Conservation (phyloP, 2,113 vertebrate species). For the Oncorhynchus clarkii region DNA sequence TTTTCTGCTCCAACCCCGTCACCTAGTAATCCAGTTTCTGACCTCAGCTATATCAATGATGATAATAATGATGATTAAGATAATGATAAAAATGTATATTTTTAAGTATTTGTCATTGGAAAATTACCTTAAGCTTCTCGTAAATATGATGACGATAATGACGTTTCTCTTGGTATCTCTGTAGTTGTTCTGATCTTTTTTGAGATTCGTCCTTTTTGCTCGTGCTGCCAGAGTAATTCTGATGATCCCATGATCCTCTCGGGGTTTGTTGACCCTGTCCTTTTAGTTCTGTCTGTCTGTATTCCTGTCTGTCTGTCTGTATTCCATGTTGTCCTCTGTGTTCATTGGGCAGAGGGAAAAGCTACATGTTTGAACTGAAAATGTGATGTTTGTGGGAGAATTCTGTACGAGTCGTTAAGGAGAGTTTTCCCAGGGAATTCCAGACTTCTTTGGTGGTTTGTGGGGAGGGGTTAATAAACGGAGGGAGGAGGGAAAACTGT, state of each 20-base stretch:
- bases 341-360: conserved; percentile 9
- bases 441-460: too few relatives aligned
- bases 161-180: conserved; percentile 78
- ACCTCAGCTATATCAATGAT: conserved; percentile 75
- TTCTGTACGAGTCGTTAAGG: conserved; percentile 3
- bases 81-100: conserved; percentile 78
- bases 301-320: not conserved
- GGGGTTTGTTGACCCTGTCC: conserved; percentile 51
- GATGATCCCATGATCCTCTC: conserved; percentile 39
- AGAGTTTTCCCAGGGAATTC: not conserved
- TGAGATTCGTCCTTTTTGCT: conserved; percentile 71
- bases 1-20: conserved; percentile 36
- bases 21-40: conserved; percentile 70
- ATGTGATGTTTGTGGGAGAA: too few relatives aligned
- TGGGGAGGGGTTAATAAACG: too few relatives aligned
- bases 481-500: not conserved
- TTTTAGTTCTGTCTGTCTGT: conserved; percentile 29
- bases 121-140: conserved; percentile 71
- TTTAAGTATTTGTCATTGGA: conserved; percentile 80
- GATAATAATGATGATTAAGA: conserved; percentile 63
- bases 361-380: too few relatives aligned
- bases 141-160: conserved; percentile 62
- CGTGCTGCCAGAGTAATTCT: conserved; percentile 70
- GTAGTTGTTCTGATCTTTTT: conserved; percentile 73
- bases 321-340: conserved; percentile 31